A percentile compares a stretch with the other conserved stretches of the same genome.
Evolutionary conservation across 2,113 vertebrate species (phyloP).

Genomic region (Phocoena phocoena): DNA sequence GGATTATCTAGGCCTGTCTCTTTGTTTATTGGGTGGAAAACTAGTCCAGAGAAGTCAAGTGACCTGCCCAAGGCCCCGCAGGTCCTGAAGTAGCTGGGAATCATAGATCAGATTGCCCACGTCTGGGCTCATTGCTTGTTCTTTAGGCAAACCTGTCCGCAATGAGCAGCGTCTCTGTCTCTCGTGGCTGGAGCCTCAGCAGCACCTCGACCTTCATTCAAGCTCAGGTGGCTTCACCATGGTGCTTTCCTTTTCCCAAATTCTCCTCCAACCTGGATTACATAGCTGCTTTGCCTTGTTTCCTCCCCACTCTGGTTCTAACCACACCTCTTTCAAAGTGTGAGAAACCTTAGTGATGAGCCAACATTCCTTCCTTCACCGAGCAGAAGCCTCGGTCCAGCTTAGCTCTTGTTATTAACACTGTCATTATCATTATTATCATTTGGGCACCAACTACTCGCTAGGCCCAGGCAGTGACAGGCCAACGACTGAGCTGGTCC

Average conservation of each 20-base stretch:
- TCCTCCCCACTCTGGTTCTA: not conserved
- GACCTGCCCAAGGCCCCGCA: not conserved
- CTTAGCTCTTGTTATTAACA: not conserved
- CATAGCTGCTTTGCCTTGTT: not conserved
- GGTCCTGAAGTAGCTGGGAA: not conserved
- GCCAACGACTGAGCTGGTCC: not conserved
- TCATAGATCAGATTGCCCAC: not conserved
- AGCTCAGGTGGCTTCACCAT: not conserved
- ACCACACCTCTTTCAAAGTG: not conserved
- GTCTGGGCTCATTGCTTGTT: not conserved
- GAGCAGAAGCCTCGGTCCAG: not conserved
- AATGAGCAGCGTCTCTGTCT: not conserved
- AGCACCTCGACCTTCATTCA: not conserved
- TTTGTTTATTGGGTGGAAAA: not conserved
- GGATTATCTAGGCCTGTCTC: not conserved
- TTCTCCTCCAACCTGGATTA: not conserved
- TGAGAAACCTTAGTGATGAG: not conserved
- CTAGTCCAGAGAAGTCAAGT: not conserved
- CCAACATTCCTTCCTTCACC: not conserved
- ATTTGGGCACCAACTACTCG: not conserved
- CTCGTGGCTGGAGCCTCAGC: not conserved
- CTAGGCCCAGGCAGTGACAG: not conserved
- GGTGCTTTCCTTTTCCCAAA: not conserved
- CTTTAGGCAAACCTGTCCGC: not conserved
- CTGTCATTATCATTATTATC: not conserved